Conservation (phyloP, 2,797 vertebrate species). For the Enteromius fasciolatus region DNA sequence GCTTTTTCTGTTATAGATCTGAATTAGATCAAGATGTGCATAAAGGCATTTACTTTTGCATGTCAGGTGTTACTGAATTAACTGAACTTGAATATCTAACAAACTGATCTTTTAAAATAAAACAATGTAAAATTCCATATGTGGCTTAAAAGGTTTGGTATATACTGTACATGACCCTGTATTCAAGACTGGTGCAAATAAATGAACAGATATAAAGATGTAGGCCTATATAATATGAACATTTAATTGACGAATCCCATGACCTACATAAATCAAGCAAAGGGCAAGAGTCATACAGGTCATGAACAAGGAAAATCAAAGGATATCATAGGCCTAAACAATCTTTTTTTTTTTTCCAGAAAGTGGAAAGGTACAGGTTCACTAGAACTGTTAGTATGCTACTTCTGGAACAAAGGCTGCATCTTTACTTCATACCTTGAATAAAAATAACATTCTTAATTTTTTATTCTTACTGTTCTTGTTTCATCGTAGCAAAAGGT, state of each 20-base stretch:
- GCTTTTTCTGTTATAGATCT: not conserved
- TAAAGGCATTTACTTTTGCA: not conserved
- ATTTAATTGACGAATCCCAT: not conserved
- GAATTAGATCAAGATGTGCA: not conserved
- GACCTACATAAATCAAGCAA: no score
- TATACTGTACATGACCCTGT: no score
- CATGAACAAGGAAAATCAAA: not conserved
- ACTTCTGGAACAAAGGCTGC: not conserved
- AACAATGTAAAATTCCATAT: not conserved
- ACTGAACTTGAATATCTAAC: not conserved
- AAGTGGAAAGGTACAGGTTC: not conserved
- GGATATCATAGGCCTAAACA: not conserved
- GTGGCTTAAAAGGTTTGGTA: slow-evolving; percentile 12
- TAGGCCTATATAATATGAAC: not conserved
- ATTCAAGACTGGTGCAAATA: not conserved
- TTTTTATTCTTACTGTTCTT: not conserved
- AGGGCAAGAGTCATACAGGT: not conserved
- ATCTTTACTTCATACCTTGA: not conserved
- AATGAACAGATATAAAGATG: not conserved
- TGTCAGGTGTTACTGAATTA: slow-evolving; percentile 6
- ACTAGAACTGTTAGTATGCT: not conserved
- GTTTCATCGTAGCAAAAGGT: not conserved
- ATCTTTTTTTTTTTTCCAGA: not conserved
- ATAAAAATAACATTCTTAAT: not conserved
- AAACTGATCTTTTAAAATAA: not conserved